phyloP scores from a whole-genome alignment of 1,140 invertebrate species.

The Teleogryllus occipitalis region DNA sequence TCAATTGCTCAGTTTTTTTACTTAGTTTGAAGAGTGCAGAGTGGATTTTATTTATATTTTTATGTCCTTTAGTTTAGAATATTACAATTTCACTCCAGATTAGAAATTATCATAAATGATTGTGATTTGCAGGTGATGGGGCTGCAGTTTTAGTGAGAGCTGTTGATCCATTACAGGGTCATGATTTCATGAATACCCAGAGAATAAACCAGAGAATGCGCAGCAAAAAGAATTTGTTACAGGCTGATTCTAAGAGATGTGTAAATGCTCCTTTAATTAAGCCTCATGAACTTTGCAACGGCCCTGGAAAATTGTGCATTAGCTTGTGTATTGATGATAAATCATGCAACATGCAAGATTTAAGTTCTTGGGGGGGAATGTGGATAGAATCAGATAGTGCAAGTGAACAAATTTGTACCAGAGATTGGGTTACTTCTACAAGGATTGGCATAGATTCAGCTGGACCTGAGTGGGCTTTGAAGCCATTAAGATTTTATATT shows the following conservation, averaged over 20 bases:
- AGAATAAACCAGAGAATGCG: slow-evolving; percentile 19
- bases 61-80: too few species aligned
- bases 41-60: too few species aligned
- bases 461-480: slow-evolving; percentile 52
- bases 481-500: slow-evolving; percentile 59
- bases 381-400: slow-evolving; percentile 52
- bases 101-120: too few species aligned
- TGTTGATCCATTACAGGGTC: slow-evolving; percentile 57
- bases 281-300: slow-evolving; percentile 57
- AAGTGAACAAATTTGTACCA: slow-evolving; percentile 27
- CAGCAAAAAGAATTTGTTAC: background rate
- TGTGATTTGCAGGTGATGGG: slow-evolving; percentile 44
- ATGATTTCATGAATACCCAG: slow-evolving; percentile 46
- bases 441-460: slow-evolving; percentile 62
- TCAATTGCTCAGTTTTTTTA: too few species aligned
- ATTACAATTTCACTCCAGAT: background rate
- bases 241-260: background rate
- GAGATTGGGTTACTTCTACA: slow-evolving; percentile 43
- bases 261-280: slow-evolving; percentile 34
- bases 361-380: slow-evolving; percentile 40
- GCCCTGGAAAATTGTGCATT: slow-evolving; percentile 69
- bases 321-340: slow-evolving; percentile 52
- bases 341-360: slow-evolving; percentile 49
- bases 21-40: too few species aligned
- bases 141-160: slow-evolving; percentile 62